These are phyloP conservation scores for Sapajus apella DNA, from an alignment of 2,113 vertebrate species.

Conservation along the genomic window DNA sequence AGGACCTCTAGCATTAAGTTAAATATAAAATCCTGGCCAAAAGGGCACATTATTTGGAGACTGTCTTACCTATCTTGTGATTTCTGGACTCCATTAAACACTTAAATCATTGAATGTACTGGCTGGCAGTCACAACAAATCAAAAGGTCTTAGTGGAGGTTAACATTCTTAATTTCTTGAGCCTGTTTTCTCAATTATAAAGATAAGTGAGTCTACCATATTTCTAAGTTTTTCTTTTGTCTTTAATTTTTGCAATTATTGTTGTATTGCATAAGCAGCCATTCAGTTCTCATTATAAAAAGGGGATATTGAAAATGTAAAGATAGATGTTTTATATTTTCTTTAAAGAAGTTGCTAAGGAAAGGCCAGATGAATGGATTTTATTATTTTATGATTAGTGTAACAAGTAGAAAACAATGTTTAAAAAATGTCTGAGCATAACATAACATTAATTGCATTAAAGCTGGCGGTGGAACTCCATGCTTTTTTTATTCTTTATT, in stretches of 20 bases:
- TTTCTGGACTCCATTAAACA: not conserved
- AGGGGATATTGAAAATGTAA: not conserved
- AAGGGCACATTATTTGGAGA: not conserved
- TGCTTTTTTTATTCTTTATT: not conserved
- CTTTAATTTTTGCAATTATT: not conserved
- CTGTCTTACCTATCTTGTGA: not conserved
- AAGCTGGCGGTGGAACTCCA: too few relatives aligned
- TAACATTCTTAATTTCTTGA: not conserved
- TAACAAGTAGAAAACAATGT: not conserved
- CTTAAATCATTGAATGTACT: not conserved
- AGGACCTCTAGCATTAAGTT: not conserved
- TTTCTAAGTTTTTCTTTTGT: not conserved
- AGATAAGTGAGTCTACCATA: not conserved
- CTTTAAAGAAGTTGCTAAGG: not conserved
- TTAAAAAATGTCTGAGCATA: not conserved
- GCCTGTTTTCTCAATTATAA: not conserved
- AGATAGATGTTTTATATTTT: not conserved
- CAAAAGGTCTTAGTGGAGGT: not conserved
- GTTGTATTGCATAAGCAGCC: not conserved
- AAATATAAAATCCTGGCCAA: not conserved
- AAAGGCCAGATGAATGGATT: not conserved
- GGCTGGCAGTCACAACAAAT: accelerated
- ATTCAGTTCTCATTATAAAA: not conserved
- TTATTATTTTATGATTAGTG: not conserved
- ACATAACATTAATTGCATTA: accelerated